Evolutionary conservation across 1,140 invertebrate genomes (phyloP).

Genomic region (Calosoma granatense): DNA sequence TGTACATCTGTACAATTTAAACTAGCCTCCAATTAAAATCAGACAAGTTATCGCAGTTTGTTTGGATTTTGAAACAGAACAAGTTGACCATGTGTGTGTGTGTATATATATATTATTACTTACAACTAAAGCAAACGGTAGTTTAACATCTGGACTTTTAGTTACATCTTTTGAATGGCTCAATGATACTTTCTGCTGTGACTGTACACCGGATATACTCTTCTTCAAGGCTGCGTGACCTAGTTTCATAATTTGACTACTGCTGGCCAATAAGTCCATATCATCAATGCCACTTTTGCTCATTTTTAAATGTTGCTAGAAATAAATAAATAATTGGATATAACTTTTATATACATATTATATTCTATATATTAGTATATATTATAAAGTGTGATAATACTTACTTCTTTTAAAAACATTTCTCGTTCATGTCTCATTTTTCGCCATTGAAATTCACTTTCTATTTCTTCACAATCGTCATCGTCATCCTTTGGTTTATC

Average conservation of each 20-base stretch:
- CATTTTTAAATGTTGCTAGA: constrained; percentile 18
- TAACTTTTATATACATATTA: constrained; percentile 17
- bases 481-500: constrained; percentile 29
- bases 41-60: too few species aligned
- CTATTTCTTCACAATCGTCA: constrained; percentile 48
- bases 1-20: too few species aligned
- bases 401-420: constrained; percentile 49
- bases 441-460: constrained; percentile 57
- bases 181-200: too few species aligned
- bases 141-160: too few species aligned
- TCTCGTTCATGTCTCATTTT: constrained; percentile 54
- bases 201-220: too few species aligned
- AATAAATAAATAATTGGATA: constrained; percentile 23
- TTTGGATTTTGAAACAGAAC: too few species aligned
- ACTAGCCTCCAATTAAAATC: too few species aligned
- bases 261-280: constrained; percentile 14
- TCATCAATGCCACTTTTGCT: constrained; percentile 14
- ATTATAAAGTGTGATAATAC: constrained; percentile 20
- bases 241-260: constrained; percentile 26
- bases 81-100: too few species aligned
- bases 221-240: constrained; percentile 28
- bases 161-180: too few species aligned
- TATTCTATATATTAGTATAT: constrained; percentile 4
- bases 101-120: too few species aligned
- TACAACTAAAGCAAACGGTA: constrained; percentile 17